A percentile compares a stretch with the other conserved stretches of the same genome.
phyloP scores from a whole-genome alignment of 2,113 vertebrate species.

The Sapayoa aenigma region DNA sequence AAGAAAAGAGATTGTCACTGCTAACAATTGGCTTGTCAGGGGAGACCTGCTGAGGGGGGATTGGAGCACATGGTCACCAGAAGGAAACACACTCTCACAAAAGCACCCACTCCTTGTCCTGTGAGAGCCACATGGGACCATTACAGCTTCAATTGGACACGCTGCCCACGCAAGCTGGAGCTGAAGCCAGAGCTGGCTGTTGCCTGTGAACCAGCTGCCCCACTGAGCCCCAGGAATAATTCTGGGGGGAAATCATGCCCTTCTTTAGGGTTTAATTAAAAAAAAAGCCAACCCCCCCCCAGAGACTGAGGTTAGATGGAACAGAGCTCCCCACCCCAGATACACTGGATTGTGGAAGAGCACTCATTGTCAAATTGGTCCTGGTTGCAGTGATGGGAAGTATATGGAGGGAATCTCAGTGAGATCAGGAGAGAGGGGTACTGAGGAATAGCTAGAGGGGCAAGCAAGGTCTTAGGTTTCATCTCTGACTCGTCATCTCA shows the following conservation, averaged over 20 bases:
- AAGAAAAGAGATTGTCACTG: background rate
- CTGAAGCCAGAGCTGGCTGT: background rate
- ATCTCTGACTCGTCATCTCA: background rate
- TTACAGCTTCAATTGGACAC: rapidly evolving
- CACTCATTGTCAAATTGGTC: background rate
- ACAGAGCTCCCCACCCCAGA: background rate
- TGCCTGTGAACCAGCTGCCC: background rate
- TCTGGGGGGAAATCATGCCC: background rate
- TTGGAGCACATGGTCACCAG: background rate
- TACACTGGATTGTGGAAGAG: rapidly evolving
- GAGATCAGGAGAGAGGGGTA: background rate
- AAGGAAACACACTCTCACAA: background rate
- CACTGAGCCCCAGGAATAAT: background rate
- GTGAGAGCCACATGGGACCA: background rate
- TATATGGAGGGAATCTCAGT: rapidly evolving
- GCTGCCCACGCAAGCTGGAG: background rate
- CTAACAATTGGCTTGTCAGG: background rate
- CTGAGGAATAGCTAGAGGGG: background rate
- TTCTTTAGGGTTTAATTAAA: background rate
- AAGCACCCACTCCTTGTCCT: background rate
- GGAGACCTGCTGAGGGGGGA: background rate
- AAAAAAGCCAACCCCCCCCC: background rate
- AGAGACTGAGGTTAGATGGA: background rate
- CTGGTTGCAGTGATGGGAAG: background rate
- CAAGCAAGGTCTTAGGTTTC: rapidly evolving